Evolutionary conservation across 2,113 vertebrate species (phyloP).

Genomic region (Hypocryptadius cinnamomeus): DNA sequence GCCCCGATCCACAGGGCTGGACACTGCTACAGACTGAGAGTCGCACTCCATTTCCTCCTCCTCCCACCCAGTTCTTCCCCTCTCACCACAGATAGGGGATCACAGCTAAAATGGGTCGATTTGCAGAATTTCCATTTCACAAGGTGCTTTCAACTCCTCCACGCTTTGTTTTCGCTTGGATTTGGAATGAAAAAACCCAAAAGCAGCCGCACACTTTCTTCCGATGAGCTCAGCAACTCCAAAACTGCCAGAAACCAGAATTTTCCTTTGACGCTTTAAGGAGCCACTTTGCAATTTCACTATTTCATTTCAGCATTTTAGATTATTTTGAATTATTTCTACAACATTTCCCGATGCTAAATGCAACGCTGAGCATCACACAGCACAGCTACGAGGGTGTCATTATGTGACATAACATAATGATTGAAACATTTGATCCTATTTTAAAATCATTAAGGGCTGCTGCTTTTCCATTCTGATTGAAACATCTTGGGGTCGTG

Average conservation of each 20-base stretch:
- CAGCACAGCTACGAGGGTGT: neutral
- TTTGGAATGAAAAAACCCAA: neutral
- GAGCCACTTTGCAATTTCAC: neutral
- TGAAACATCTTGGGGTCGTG: neutral
- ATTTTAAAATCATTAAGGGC: slow-evolving; percentile 45
- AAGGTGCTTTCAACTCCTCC: neutral
- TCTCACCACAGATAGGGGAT: rapidly evolving
- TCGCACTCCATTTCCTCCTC: neutral
- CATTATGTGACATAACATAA: slow-evolving; percentile 21
- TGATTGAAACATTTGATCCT: slow-evolving; percentile 39
- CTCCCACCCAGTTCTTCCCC: neutral
- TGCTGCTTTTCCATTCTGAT: neutral
- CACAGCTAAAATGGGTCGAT: neutral
- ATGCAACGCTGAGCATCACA: slow-evolving; percentile 1
- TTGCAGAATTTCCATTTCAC: slow-evolving; percentile 12
- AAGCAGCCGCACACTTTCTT: neutral
- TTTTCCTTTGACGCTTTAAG: neutral
- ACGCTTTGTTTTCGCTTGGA: neutral
- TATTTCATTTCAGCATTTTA: neutral
- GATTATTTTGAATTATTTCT: slow-evolving; percentile 38
- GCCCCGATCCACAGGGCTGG: neutral
- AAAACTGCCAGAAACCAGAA: neutral
- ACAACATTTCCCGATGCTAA: neutral
- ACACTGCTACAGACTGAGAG: rapidly evolving
- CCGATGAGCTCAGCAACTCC: neutral